phyloP scores from a whole-genome alignment of 2,113 vertebrate species.

The Microtus ochrogaster region DNA sequence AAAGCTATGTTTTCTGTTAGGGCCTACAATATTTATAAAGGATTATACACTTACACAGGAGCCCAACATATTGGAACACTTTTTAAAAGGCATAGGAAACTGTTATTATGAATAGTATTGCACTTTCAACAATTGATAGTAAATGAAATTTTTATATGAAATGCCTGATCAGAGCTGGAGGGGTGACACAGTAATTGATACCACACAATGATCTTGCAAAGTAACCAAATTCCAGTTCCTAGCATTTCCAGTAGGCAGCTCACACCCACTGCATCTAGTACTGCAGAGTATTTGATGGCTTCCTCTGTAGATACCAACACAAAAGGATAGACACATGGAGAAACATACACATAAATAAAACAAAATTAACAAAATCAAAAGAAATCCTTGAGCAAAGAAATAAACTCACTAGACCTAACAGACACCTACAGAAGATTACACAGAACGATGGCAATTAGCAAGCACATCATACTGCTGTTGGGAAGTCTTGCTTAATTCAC shows the following conservation, averaged over 20 bases:
- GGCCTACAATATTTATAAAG: not conserved
- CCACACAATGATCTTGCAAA: not conserved
- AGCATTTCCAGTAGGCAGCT: not conserved
- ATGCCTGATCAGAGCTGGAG: not conserved
- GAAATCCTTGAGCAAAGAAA: not conserved
- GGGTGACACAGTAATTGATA: not conserved
- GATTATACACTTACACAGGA: not conserved
- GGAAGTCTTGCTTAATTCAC: not conserved
- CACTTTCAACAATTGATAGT: not conserved
- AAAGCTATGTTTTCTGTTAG: not conserved
- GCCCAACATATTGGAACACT: not conserved
- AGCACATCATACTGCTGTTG: not conserved
- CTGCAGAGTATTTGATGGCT: not conserved
- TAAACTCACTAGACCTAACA: not conserved
- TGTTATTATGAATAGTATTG: not conserved
- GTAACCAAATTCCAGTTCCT: too few species aligned
- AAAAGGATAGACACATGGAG: too few species aligned
- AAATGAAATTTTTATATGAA: not conserved
- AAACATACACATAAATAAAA: not conserved
- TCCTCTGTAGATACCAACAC: not conserved
- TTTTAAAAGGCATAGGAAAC: not conserved
- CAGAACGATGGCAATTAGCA: not conserved
- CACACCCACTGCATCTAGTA: not conserved
- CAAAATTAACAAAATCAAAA: not conserved
- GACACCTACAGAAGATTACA: not conserved